Base-by-base conservation (phyloP, 2,113 vertebrate species). In the Chlamydotis undulata region DNA sequence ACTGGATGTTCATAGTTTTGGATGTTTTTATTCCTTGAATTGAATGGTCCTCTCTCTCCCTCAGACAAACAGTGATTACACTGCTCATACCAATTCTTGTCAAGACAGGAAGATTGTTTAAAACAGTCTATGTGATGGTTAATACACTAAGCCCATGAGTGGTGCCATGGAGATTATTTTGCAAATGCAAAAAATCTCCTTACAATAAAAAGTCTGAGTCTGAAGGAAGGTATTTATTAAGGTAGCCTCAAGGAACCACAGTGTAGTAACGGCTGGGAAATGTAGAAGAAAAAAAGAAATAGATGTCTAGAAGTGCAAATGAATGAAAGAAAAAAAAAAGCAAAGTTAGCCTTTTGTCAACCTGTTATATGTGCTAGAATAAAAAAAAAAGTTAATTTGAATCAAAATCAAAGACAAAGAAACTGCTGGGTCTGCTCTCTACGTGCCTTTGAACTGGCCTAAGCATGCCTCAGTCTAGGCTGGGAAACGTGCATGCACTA, bases 401-500 rank as follows among this genome's bases (percentile, higher is more conserved):
- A 94, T 81, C 53, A 80, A 83, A 96, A 94, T 94, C 94, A 94
- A 96, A 94, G 94, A 43, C 61, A 67, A 63, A 79, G 74, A 89
- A 94, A 92, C 39, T 95, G 85, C 92, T 92, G 77, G 83, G n/a
- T 95, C 89, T 92, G 89, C 93, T 92, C 67, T 76, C 73, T 87
- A 22, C 76, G 4, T 65, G 77, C 65, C 88, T 97, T 95, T 94
- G 96, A 95, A 97, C 92, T 19, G 31, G 96, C 87, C 91, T 89
- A 96, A 96, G 83, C 96, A 95, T 94, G 96, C 64, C 89, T 61
- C n/a, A 75, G n/a, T 75, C 56, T 43, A 76, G 74, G 53, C 56
- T 79, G 63, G 77, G 47, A 81, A 93, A 94, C 85, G 0, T 93
- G 94, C 61, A 87, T 31, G 39, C 61, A 93, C 95, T 93, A 64